Percentiles rank a stretch among this genome's conserved stretches.
Conservation (phyloP, 2,113 vertebrate species). For the Cynocephalus volans region DNA sequence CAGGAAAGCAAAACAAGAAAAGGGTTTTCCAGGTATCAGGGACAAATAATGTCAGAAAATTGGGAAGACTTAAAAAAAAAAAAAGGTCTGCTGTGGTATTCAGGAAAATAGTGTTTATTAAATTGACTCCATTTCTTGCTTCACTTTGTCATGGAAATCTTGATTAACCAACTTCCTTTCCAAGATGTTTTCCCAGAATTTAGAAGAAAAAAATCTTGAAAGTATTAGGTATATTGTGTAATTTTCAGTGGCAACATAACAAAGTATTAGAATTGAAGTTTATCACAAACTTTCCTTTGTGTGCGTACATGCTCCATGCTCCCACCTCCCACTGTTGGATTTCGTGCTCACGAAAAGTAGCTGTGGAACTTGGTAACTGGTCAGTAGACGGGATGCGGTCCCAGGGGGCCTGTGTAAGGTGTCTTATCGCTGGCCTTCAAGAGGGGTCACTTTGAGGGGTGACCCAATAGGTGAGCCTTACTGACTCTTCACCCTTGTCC, state of each 20-base stretch:
- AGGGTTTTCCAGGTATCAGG: background rate
- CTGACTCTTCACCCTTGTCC: background rate
- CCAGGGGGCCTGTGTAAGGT: background rate
- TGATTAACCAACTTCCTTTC: conserved; percentile 30
- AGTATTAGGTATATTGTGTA: background rate
- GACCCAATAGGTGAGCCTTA: background rate
- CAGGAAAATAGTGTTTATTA: conserved; percentile 13
- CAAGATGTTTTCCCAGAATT: conserved; percentile 45
- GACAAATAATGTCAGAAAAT: background rate
- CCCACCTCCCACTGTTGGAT: background rate
- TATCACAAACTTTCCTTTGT: no score
- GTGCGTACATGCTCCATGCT: rapidly evolving
- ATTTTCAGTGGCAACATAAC: background rate
- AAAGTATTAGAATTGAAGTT: background rate
- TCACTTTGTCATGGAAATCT: conserved; percentile 55
- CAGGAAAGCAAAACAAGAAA: background rate
- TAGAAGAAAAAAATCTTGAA: background rate
- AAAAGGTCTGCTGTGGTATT: background rate
- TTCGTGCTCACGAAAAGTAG: background rate
- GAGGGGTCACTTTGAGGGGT: background rate
- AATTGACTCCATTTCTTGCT: conserved; percentile 18
- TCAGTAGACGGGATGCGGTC: background rate
- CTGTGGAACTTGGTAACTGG: background rate
- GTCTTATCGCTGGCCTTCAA: background rate
- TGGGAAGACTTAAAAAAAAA: background rate